phyloP scores from a whole-genome alignment of 2,888 invertebrate species.

The Lypha dubia region DNA sequence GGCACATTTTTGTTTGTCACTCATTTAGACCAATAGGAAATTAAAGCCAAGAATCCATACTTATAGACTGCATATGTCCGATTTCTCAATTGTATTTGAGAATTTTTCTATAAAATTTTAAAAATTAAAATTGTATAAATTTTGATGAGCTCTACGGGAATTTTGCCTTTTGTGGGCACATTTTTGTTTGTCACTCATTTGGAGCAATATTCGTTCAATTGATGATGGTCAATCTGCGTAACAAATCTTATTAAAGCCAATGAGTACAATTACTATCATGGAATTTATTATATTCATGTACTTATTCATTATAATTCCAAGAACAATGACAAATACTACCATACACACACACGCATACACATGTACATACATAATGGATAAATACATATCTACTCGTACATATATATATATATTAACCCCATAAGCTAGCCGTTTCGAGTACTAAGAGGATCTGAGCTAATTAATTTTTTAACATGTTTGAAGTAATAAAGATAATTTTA shows the following conservation, averaged over 20 bases:
- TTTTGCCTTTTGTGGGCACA: no score
- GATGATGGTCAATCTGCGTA: slow-evolving; percentile 7
- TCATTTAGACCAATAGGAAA: no score
- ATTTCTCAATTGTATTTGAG: no score
- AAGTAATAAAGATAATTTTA: no score
- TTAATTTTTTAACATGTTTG: no score
- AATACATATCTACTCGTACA: background rate
- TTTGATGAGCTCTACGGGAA: background rate
- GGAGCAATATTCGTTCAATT: background rate
- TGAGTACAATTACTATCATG: slow-evolving; percentile 32
- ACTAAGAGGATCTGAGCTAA: no score
- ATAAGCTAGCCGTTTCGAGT: no score
- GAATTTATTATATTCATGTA: slow-evolving; percentile 51
- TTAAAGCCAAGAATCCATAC: no score
- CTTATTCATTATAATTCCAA: slow-evolving; percentile 56
- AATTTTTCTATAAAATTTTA: background rate
- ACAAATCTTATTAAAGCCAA: slow-evolving; percentile 50
- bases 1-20: no score
- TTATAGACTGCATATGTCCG: no score
- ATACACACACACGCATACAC: background rate
- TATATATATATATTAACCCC: background rate
- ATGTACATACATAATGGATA: slow-evolving; percentile 1
- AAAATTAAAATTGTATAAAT: background rate
- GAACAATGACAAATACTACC: background rate
- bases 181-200: background rate